phyloP scores from a whole-genome alignment of 2,888 invertebrate species.

The Drosophila anceps region DNA sequence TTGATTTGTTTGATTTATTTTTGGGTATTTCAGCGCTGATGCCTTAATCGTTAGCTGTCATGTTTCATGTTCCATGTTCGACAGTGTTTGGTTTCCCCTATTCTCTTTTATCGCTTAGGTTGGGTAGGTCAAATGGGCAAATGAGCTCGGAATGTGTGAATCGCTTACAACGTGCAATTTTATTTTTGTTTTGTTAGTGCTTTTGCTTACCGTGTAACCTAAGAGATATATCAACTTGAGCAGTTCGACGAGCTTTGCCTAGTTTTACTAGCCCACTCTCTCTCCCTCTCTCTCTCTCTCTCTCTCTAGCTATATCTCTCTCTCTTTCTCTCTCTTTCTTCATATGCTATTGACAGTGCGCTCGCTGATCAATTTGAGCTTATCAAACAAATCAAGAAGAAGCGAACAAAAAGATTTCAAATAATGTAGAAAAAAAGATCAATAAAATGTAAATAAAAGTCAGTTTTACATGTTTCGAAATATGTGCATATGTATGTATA shows the following conservation, averaged over 20 bases:
- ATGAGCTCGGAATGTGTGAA: constrained; percentile 31
- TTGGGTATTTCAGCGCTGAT: constrained; percentile 39
- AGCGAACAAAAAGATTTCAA: neutral
- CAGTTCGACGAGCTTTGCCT: neutral
- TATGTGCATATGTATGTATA: no score
- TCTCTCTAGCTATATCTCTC: no score
- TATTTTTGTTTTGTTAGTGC: neutral
- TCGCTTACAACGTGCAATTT: constrained; percentile 6
- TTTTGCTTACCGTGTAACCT: neutral
- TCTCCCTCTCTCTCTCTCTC: no score
- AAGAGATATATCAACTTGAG: neutral
- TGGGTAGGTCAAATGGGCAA: constrained; percentile 45
- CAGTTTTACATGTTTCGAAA: no score
- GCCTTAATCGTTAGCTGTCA: constrained; percentile 68
- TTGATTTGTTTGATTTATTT: constrained; percentile 62
- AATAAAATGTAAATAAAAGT: neutral
- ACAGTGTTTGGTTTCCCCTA: constrained; percentile 35
- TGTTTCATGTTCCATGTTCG: constrained; percentile 68
- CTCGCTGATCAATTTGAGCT: no score
- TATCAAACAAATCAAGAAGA: no score
- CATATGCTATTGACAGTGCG: no score
- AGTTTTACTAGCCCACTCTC: neutral
- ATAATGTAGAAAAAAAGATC: neutral
- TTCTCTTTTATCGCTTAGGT: constrained; percentile 8
- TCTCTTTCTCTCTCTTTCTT: no score